phyloP scores from a whole-genome alignment of 1,140 invertebrate genomes.

The Dinoponera quadriceps region DNA sequence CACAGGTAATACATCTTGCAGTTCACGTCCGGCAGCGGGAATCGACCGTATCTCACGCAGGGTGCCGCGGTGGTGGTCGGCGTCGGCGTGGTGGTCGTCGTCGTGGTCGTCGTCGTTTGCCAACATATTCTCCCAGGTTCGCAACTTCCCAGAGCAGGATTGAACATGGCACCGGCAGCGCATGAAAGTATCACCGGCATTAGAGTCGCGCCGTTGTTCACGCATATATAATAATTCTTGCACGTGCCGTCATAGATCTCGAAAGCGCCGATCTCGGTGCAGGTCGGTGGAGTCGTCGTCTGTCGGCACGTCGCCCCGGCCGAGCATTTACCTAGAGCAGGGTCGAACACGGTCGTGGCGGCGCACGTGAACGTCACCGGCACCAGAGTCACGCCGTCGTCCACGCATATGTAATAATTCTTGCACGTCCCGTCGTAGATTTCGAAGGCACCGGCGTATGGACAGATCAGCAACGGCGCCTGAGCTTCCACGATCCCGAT shows the following conservation, averaged over 20 bases:
- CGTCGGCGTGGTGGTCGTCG: neutral
- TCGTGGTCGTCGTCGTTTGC: slow-evolving; percentile 1
- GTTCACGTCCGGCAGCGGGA: neutral
- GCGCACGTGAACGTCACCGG: neutral
- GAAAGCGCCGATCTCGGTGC: neutral
- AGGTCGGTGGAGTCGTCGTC: neutral
- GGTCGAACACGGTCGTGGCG: neutral
- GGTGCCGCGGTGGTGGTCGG: neutral
- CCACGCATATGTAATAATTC: slow-evolving; percentile 46
- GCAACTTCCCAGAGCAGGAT: neutral
- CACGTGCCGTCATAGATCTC: slow-evolving; percentile 46
- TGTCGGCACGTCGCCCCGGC: neutral
- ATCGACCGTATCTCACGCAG: slow-evolving; percentile 18
- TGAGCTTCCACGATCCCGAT: neutral
- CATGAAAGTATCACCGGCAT: neutral
- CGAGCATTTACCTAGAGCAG: neutral
- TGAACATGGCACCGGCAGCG: neutral
- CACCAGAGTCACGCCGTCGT: neutral
- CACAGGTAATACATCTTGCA: slow-evolving; percentile 58
- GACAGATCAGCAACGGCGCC: neutral
- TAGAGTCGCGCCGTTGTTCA: neutral
- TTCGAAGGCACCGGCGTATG: neutral
- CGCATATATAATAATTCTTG: slow-evolving; percentile 44
- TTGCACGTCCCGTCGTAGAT: slow-evolving; percentile 46
- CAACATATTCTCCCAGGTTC: neutral